phyloP scores from a whole-genome alignment of 1,140 invertebrate genomes.

The Saxidomus purpurata region DNA sequence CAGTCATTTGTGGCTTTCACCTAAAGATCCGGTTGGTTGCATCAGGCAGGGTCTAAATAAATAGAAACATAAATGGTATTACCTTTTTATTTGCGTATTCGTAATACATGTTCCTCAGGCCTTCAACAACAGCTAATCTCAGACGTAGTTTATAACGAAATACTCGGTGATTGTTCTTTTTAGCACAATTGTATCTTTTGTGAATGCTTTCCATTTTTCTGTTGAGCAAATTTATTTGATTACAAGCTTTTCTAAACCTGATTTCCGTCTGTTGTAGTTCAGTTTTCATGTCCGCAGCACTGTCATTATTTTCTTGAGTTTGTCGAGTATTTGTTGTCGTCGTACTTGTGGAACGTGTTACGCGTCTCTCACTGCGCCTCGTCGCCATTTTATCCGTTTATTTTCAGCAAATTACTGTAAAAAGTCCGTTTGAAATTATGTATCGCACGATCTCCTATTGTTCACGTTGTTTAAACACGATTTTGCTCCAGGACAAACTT shows the following conservation, averaged over 20 bases:
- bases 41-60: too few species aligned
- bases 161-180: conserved; percentile 60
- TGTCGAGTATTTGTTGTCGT: neutral
- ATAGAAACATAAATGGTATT: neutral
- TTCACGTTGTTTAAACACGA: conserved; percentile 23
- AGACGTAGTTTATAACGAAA: conserved; percentile 69
- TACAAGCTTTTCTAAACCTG: conserved; percentile 66
- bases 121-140: conserved; percentile 68
- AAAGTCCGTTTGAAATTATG: neutral
- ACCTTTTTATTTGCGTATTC: conserved; percentile 70
- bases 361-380: conserved; percentile 48
- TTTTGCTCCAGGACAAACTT: conserved; percentile 13
- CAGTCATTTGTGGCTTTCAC: too few species aligned
- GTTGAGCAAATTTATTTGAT: conserved; percentile 70
- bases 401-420: neutral
- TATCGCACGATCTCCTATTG: neutral
- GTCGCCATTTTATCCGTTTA: conserved; percentile 44
- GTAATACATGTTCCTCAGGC: conserved; percentile 71
- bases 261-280: conserved; percentile 59
- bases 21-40: too few species aligned
- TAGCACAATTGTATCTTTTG: conserved; percentile 67
- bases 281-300: conserved; percentile 47
- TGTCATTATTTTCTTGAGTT: conserved; percentile 22
- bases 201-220: conserved; percentile 59
- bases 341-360: conserved; percentile 42